Conservation (phyloP, 2,113 vertebrate genomes). For the Rhinoderma darwinii region DNA sequence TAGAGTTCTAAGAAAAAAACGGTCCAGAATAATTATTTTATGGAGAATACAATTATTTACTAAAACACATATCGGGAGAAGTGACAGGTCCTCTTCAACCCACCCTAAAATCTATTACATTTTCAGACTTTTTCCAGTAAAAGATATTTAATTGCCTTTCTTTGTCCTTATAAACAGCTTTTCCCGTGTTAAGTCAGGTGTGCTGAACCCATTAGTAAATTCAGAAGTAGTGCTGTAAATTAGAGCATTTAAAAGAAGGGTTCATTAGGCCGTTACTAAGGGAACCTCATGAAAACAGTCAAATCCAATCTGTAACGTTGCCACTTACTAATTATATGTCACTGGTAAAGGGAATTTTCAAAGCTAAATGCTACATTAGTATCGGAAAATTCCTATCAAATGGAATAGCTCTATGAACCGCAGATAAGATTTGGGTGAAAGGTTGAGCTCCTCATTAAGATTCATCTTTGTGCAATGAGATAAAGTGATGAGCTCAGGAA, state of each 20-base stretch:
- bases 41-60: too few relatives aligned
- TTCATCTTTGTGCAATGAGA: neutral
- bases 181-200: slow-evolving; percentile 8
- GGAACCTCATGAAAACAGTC: neutral
- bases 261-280: slow-evolving; percentile 6
- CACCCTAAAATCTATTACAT: neutral
- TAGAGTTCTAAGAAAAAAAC: too few relatives aligned
- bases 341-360: neutral
- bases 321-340: neutral
- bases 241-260: slow-evolving; percentile 10
- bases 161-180: neutral
- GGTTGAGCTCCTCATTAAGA: neutral
- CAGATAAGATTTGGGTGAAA: neutral
- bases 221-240: neutral
- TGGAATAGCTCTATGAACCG: neutral
- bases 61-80: too few relatives aligned
- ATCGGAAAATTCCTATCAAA: neutral
- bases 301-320: neutral
- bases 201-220: slow-evolving; percentile 5
- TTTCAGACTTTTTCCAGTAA: neutral
- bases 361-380: neutral
- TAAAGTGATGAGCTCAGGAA: neutral
- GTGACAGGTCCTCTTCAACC: too few relatives aligned
- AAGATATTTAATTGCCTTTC: neutral
- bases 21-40: too few relatives aligned